Evolutionary conservation across 2,113 vertebrate species (phyloP).

Genomic region (Mionectes macconnelli): DNA sequence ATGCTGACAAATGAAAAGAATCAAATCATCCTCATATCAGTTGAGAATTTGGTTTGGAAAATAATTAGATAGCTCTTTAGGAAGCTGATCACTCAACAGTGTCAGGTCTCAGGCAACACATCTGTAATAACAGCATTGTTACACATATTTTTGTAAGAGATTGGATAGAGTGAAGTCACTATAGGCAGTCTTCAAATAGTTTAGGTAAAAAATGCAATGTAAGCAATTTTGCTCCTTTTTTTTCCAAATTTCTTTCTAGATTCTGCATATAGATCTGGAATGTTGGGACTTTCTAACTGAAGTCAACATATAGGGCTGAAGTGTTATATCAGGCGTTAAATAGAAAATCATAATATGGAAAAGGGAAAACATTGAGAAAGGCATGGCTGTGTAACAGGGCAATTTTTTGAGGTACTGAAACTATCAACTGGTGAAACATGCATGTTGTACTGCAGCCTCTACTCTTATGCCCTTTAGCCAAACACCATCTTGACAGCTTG

Average conservation of each 20-base stretch:
- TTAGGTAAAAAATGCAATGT: not conserved
- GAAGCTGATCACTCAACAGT: not conserved
- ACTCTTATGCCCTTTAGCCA: not conserved
- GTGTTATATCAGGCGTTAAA: not conserved
- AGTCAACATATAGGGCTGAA: not conserved
- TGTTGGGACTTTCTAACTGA: not conserved
- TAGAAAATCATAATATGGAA: not conserved
- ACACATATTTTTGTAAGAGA: too few species aligned
- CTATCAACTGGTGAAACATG: not conserved
- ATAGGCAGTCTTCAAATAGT: not conserved
- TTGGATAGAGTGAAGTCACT: not conserved
- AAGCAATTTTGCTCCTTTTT: not conserved
- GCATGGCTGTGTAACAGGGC: not conserved
- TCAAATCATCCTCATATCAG: not conserved
- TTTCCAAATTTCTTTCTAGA: not conserved
- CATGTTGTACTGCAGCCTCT: not conserved
- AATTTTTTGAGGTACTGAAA: not conserved
- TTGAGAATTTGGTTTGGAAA: not conserved
- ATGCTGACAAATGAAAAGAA: not conserved
- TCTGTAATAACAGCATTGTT: not conserved
- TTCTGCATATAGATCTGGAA: not conserved
- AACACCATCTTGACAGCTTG: not conserved
- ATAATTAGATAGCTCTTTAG: not conserved
- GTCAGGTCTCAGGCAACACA: not conserved
- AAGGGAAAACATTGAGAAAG: not conserved